phyloP scores from a whole-genome alignment of 2,113 vertebrate genomes.

The Coturnix japonica region DNA sequence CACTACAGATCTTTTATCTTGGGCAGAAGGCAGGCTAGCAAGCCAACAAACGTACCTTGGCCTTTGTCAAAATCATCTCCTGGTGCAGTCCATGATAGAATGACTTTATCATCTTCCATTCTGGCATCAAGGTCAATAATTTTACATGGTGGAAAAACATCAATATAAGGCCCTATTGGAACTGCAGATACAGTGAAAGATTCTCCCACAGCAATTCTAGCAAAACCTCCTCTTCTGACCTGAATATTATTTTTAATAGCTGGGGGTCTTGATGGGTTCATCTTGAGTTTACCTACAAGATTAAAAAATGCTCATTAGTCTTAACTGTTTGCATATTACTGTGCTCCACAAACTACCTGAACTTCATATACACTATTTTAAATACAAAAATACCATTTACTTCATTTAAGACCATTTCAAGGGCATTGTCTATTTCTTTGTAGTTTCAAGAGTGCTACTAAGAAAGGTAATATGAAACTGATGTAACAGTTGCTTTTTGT shows the following conservation, averaged over 20 bases:
- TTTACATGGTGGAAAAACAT: conserved; percentile 73
- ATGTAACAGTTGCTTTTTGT: neutral
- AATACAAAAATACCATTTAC: neutral
- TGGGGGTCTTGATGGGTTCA: conserved; percentile 66
- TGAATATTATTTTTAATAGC: neutral
- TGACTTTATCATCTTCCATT: conserved; percentile 38
- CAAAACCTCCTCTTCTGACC: conserved; percentile 49
- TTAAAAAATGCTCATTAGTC: neutral
- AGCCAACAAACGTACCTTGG: conserved; percentile 55
- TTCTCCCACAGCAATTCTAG: conserved; percentile 58
- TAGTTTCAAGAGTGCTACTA: neutral
- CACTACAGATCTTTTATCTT: neutral
- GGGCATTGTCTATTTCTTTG: neutral
- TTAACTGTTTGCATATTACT: neutral
- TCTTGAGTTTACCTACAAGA: conserved; percentile 65
- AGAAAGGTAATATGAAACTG: neutral
- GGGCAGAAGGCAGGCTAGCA: neutral
- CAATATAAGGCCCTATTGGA: neutral
- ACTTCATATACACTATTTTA: neutral
- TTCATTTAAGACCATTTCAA: neutral
- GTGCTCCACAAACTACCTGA: neutral
- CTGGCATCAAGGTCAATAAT: conserved; percentile 70
- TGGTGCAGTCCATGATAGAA: conserved; percentile 74
- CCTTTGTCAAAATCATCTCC: conserved; percentile 76
- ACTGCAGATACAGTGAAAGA: conserved; percentile 52